Evolutionary conservation across 1,140 invertebrate genomes (phyloP).

Genomic region (Heliconius himera): DNA sequence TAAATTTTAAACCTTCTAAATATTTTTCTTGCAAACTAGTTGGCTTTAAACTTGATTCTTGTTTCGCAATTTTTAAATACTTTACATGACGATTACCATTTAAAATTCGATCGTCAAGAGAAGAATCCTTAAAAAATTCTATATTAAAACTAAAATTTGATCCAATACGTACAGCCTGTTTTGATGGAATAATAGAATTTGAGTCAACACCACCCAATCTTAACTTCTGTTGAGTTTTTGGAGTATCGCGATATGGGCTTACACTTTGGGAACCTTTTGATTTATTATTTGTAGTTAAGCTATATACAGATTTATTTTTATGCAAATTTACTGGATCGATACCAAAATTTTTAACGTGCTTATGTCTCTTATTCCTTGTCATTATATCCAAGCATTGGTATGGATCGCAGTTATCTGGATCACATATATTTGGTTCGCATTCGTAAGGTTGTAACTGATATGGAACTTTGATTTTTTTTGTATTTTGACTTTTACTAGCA

Average conservation of each 20-base stretch:
- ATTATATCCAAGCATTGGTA: slow-evolving; percentile 45
- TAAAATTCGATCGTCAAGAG: not conserved
- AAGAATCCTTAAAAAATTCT: slow-evolving; percentile 42
- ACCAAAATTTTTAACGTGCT: slow-evolving; percentile 17
- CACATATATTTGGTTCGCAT: slow-evolving; percentile 48
- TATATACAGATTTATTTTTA: slow-evolving; percentile 21
- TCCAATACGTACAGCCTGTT: slow-evolving; percentile 41
- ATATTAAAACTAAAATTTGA: slow-evolving; percentile 43
- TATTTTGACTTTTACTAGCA: slow-evolving; percentile 37
- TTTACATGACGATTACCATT: not conserved
- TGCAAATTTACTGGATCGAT: not conserved
- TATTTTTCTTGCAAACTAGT: not conserved
- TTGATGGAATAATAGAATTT: not conserved
- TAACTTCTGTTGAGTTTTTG: not conserved
- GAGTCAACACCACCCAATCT: not conserved
- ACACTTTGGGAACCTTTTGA: slow-evolving; percentile 11
- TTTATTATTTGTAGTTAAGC: slow-evolving; percentile 11
- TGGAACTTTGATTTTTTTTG: slow-evolving; percentile 19
- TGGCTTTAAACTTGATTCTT: not conserved
- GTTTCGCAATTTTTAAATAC: not conserved
- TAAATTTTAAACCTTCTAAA: not conserved
- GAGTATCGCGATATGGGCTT: not conserved
- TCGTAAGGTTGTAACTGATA: slow-evolving; percentile 41
- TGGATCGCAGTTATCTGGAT: slow-evolving; percentile 44
- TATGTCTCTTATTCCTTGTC: slow-evolving; percentile 19